Conservation (phyloP, 2,797 vertebrate genomes). For the Acridotheres tristis region DNA sequence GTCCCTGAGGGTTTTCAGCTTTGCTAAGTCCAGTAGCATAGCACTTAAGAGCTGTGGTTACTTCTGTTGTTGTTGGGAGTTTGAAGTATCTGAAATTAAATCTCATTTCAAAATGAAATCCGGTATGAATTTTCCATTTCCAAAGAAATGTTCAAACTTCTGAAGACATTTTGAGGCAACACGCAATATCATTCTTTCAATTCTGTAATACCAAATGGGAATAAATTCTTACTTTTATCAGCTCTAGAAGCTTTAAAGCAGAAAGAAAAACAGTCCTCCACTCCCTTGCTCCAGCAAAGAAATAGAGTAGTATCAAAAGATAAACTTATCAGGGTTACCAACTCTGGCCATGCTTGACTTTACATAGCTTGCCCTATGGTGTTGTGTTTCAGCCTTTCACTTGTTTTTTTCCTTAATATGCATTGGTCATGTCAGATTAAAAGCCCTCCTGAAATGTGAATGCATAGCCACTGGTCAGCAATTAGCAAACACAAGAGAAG, state of each 20-base stretch:
- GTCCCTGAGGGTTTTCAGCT: neutral
- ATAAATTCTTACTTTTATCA: neutral
- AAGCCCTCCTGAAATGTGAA: neutral
- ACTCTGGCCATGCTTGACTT: neutral
- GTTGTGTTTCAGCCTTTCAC: neutral
- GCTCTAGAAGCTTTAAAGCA: neutral
- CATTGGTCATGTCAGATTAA: neutral
- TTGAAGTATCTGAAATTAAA: neutral
- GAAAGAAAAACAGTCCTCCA: neutral
- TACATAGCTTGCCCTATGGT: neutral
- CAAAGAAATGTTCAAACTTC: neutral
- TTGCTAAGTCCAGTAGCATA: neutral
- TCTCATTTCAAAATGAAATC: neutral
- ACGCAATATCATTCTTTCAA: neutral
- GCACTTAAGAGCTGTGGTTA: neutral
- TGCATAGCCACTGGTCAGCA: neutral
- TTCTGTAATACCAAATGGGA: neutral
- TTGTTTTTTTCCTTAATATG: neutral
- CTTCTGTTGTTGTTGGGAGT: neutral
- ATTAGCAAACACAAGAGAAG: neutral
- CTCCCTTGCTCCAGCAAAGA: neutral
- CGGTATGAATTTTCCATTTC: neutral
- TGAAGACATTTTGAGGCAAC: neutral
- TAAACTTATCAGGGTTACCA: neutral
- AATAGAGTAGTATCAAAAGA: neutral